These are phyloP conservation scores for Calypte anna DNA, from an alignment of 2,113 vertebrate genomes.

Conservation along the genomic window DNA sequence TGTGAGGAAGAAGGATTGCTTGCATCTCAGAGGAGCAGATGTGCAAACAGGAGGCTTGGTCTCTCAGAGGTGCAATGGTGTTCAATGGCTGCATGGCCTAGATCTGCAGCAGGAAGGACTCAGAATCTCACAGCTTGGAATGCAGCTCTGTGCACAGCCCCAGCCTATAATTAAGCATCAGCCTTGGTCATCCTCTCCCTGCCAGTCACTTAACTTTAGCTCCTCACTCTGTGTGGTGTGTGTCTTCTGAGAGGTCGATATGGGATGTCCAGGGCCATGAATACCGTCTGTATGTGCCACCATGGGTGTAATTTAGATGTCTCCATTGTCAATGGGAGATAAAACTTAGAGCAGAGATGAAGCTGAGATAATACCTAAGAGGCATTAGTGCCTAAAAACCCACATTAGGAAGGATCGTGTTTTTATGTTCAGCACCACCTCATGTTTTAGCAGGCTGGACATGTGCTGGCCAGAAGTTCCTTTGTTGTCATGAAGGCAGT, in stretches of 20 bases:
- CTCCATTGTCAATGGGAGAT: neutral
- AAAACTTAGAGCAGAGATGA: neutral
- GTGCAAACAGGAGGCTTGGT: neutral
- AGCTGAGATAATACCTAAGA: neutral
- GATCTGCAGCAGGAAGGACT: neutral
- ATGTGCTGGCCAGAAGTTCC: neutral
- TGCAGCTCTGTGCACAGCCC: neutral
- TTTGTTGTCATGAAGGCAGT: neutral
- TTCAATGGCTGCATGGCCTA: neutral
- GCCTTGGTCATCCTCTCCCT: neutral
- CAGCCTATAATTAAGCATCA: neutral
- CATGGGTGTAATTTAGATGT: neutral
- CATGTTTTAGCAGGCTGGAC: neutral
- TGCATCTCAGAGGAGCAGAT: neutral
- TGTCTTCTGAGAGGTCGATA: neutral
- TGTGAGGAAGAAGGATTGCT: neutral
- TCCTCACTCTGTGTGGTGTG: rapidly evolving
- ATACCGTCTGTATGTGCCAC: neutral
- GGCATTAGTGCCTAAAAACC: neutral
- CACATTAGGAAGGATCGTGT: neutral
- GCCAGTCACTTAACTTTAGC: neutral
- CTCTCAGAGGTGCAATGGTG: rapidly evolving
- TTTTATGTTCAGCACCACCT: rapidly evolving
- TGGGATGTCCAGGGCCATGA: neutral
- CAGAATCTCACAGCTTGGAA: neutral